Conservation (phyloP, 1,140 invertebrate species). For the Elysia chlorotica region DNA sequence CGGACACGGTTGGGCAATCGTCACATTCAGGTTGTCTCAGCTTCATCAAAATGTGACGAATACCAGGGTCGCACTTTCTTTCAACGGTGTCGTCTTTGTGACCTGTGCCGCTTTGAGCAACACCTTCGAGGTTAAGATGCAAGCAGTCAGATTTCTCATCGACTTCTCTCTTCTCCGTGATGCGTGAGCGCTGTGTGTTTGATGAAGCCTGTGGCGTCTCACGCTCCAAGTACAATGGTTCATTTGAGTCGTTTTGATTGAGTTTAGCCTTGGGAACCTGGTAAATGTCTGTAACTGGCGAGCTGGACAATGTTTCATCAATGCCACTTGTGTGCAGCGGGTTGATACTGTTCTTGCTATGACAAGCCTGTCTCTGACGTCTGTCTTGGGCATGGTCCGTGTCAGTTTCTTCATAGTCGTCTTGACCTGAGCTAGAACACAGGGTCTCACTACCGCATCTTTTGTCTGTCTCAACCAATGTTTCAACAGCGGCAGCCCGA, state of each 20-base stretch:
- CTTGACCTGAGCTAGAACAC: neutral
- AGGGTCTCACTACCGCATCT: neutral
- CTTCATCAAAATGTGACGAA: constrained; percentile 12
- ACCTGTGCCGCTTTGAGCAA: neutral
- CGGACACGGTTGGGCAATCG: neutral
- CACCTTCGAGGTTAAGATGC: neutral
- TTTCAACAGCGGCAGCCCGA: too few species aligned
- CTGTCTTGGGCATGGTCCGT: neutral
- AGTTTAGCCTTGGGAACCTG: neutral
- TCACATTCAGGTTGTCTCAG: neutral
- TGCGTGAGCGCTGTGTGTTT: neutral
- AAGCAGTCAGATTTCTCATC: neutral
- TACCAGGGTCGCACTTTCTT: neutral
- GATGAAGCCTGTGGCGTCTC: neutral
- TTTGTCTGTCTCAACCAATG: neutral
- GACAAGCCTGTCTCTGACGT: neutral
- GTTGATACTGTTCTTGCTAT: neutral
- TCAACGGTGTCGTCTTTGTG: neutral
- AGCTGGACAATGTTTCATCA: neutral
- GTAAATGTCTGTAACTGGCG: neutral
- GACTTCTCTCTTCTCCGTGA: neutral
- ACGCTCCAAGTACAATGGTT: too few species aligned
- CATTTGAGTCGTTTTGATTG: neutral
- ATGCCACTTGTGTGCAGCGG: neutral
- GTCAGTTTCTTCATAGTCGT: neutral